These are phyloP conservation scores for Drosophila asahinai DNA, from an alignment of 1,140 invertebrate genomes.

Conservation along the genomic window DNA sequence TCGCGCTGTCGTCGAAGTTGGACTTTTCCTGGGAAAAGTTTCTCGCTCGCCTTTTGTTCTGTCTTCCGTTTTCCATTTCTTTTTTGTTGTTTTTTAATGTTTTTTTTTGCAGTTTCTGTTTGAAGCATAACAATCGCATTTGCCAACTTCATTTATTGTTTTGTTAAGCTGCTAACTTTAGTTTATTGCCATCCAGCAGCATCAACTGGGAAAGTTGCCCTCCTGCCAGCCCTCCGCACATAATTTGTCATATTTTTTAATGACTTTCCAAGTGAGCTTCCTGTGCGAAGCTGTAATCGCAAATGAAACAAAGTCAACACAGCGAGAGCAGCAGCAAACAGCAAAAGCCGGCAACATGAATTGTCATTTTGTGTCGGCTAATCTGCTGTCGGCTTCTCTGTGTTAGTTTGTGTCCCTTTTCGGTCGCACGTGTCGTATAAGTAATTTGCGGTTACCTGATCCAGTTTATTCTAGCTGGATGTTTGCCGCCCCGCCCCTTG, in stretches of 20 bases:
- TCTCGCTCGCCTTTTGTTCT: constrained; percentile 27
- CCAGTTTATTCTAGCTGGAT: constrained; percentile 40
- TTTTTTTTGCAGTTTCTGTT: constrained; percentile 45
- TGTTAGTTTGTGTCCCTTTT: constrained; percentile 18
- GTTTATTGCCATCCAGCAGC: constrained; percentile 69
- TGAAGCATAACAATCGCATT: constrained; percentile 77
- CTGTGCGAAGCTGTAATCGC: constrained; percentile 54
- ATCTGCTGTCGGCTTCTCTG: constrained; percentile 59
- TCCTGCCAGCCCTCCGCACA: constrained; percentile 37
- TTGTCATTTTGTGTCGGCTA: constrained; percentile 57
- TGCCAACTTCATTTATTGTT: constrained; percentile 82
- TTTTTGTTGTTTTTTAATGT: neutral
- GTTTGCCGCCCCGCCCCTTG: neutral
- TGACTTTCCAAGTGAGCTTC: constrained; percentile 74
- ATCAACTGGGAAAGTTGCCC: constrained; percentile 42
- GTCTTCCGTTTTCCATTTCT: constrained; percentile 5
- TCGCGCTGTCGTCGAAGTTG: constrained; percentile 65
- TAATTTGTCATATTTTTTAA: constrained; percentile 82
- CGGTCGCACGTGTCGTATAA: constrained; percentile 59
- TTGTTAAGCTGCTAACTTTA: constrained; percentile 83
- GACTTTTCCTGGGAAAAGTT: constrained; percentile 62
- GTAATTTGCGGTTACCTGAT: constrained; percentile 67
- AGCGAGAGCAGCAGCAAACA: constrained; percentile 8
- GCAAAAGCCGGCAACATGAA: constrained; percentile 24
- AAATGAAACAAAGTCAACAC: constrained; percentile 63